These are phyloP conservation scores for Acropora yongei DNA, from an alignment of 64 coral and sea anemone species.

Conservation along the genomic window DNA sequence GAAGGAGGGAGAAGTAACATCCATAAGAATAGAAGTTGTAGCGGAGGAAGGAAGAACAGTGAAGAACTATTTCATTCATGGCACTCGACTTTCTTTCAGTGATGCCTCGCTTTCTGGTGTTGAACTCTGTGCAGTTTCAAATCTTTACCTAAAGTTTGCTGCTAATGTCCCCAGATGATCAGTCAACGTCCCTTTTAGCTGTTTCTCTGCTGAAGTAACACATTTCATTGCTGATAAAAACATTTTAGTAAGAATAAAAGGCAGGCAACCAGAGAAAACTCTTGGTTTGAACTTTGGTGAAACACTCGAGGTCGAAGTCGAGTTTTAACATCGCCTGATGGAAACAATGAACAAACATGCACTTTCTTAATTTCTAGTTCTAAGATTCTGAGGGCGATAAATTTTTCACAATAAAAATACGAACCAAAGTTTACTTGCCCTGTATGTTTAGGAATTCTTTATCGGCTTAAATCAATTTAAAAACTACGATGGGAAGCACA, in stretches of 20 bases:
- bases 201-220: constrained; percentile 61
- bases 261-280: constrained; percentile 48
- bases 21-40: no score
- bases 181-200: not conserved
- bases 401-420: constrained; percentile 49
- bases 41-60: no score
- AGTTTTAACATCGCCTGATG: constrained; percentile 78
- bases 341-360: constrained; percentile 67
- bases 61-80: no score
- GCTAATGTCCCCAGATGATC: no score
- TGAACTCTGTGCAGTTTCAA: no score
- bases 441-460: constrained; percentile 77
- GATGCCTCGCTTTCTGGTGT: no score
- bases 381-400: constrained; percentile 39
- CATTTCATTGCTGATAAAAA: constrained; percentile 79
- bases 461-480: constrained; percentile 90
- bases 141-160: no score
- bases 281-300: not conserved
- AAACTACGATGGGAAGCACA: constrained; percentile 57
- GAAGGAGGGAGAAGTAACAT: no score
- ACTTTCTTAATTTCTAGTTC: constrained; percentile 48
- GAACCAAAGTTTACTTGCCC: constrained; percentile 73
- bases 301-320: no score
- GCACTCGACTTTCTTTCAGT: no score
- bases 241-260: constrained; percentile 73